These are phyloP conservation scores for Rhagoletis zephyria DNA, from an alignment of 1,140 invertebrate genomes.

Conservation along the genomic window DNA sequence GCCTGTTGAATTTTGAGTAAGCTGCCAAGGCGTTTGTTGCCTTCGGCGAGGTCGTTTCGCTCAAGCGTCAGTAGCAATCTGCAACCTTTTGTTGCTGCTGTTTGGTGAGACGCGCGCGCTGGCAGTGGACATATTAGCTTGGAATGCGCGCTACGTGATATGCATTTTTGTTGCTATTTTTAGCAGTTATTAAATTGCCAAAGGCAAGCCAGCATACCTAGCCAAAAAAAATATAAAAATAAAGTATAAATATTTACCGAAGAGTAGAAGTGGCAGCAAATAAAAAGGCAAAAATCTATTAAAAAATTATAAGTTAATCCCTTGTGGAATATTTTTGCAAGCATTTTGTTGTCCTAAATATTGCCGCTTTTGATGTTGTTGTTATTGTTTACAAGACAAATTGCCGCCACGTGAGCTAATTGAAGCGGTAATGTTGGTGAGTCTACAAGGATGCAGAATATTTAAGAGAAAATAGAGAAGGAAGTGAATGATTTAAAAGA, in stretches of 20 bases:
- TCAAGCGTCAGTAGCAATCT: neutral
- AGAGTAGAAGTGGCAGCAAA: slow-evolving; percentile 22
- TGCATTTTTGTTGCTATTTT: slow-evolving; percentile 58
- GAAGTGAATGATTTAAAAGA: neutral
- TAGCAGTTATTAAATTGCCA: slow-evolving; percentile 46
- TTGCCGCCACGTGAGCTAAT: slow-evolving; percentile 58
- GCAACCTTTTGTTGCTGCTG: neutral
- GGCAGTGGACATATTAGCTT: slow-evolving; percentile 51
- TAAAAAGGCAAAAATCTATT: slow-evolving; percentile 57
- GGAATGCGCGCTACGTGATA: slow-evolving; percentile 55
- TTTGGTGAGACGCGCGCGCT: neutral
- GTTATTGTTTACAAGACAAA: slow-evolving; percentile 58
- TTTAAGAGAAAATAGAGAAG: neutral
- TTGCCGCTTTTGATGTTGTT: slow-evolving; percentile 26
- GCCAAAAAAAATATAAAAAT: slow-evolving; percentile 14
- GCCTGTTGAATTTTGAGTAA: slow-evolving; percentile 58
- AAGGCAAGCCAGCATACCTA: neutral
- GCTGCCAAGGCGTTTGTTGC: neutral
- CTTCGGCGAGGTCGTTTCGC: slow-evolving; percentile 19
- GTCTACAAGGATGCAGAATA: neutral
- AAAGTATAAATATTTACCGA: neutral
- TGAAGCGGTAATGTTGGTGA: slow-evolving; percentile 26
- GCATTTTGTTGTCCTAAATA: neutral
- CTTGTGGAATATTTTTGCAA: slow-evolving; percentile 54
- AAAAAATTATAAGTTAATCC: slow-evolving; percentile 60